Evolutionary conservation across 2,888 invertebrate species (phyloP).

Genomic region (Lasioglossum zephyrum): DNA sequence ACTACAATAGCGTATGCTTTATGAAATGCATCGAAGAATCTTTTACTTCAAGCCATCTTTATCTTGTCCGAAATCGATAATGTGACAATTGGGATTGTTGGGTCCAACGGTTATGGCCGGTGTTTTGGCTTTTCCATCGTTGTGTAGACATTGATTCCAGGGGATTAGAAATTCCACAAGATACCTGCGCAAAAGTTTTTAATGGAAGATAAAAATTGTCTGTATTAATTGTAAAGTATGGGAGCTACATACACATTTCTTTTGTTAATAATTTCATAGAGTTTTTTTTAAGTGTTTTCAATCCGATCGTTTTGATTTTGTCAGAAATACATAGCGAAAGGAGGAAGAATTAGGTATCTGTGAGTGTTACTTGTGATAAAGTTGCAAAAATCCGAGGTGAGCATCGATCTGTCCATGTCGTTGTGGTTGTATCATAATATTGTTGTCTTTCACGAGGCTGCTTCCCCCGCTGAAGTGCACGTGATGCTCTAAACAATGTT

Average conservation of each 20-base stretch:
- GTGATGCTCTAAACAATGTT: slow-evolving; percentile 75
- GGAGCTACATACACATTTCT: neutral
- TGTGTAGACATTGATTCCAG: slow-evolving; percentile 78
- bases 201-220: neutral
- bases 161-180: slow-evolving; percentile 79
- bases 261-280: too few relatives aligned
- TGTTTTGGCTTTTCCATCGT: slow-evolving; percentile 64
- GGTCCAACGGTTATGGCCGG: slow-evolving; percentile 72
- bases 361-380: slow-evolving; percentile 75
- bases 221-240: neutral
- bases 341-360: neutral
- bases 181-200: slow-evolving; percentile 68
- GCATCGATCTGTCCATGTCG: slow-evolving; percentile 80
- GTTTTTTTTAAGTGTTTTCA: neutral
- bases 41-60: slow-evolving; percentile 78
- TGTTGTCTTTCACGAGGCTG: slow-evolving; percentile 78
- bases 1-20: neutral
- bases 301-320: too few relatives aligned
- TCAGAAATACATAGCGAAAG: neutral
- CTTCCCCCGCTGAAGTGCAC: slow-evolving; percentile 81
- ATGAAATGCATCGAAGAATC: neutral
- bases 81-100: slow-evolving; percentile 76
- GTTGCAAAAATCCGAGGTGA: slow-evolving; percentile 79
- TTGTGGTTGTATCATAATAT: slow-evolving; percentile 81
- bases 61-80: slow-evolving; percentile 74